A percentile compares a stretch with the other conserved stretches of the same genome.
These are phyloP conservation scores for Brachionus manjavacas DNA, from an alignment of 1,140 invertebrate species.

Conservation along the genomic window DNA sequence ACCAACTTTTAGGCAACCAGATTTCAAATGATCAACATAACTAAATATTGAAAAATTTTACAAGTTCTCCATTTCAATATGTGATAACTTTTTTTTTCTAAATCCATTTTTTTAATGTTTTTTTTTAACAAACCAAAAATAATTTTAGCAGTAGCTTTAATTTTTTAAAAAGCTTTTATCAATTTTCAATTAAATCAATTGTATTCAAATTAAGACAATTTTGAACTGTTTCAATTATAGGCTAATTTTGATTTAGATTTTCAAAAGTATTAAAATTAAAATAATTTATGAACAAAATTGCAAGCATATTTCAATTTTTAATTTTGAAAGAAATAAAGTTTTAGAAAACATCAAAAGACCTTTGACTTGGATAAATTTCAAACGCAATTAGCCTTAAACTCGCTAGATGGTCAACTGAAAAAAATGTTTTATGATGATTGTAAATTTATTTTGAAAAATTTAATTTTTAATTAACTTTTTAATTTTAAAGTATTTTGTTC, in stretches of 20 bases:
- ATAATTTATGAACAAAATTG: neutral
- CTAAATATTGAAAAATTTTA: too few relatives aligned
- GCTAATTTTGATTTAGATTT: neutral
- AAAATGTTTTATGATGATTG: conserved; percentile 5
- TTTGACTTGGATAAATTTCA: neutral
- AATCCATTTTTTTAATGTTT: too few relatives aligned
- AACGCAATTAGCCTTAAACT: neutral
- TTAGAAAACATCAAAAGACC: neutral
- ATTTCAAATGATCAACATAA: too few relatives aligned
- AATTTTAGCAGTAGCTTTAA: too few relatives aligned
- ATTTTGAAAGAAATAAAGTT: neutral
- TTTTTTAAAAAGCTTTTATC: too few relatives aligned
- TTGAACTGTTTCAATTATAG: too few relatives aligned
- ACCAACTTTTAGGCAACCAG: too few relatives aligned
- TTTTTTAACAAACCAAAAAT: too few relatives aligned
- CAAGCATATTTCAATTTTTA: neutral
- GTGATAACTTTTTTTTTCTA: too few relatives aligned
- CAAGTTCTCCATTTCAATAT: too few relatives aligned
- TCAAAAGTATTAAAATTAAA: neutral
- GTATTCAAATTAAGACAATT: too few relatives aligned
- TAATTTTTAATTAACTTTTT: neutral
- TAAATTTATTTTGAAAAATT: neutral
- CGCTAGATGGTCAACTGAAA: neutral
- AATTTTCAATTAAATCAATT: too few relatives aligned
- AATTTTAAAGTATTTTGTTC: conserved; percentile 39